Percentiles rank a stretch among this genome's conserved stretches.
These are phyloP conservation scores for Ganaspis brasiliensis DNA, from an alignment of 2,888 invertebrate species.

Conservation along the genomic window DNA sequence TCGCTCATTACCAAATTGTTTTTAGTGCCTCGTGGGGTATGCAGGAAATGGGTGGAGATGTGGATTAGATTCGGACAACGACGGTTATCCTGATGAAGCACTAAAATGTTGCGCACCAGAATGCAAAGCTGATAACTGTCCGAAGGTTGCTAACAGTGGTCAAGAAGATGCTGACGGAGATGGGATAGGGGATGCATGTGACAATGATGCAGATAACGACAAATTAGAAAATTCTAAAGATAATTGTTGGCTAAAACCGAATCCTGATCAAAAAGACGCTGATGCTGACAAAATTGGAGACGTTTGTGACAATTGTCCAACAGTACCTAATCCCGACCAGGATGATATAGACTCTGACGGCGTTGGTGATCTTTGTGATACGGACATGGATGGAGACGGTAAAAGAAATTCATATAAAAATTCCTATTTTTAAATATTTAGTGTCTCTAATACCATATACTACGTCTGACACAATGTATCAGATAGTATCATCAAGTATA, in stretches of 20 bases:
- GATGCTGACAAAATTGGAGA: constrained; percentile 89
- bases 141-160: constrained; percentile 93
- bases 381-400: constrained; percentile 95
- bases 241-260: constrained; percentile 91
- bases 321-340: constrained; percentile 89
- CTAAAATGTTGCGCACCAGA: constrained; percentile 87
- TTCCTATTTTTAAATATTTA: too few relatives aligned
- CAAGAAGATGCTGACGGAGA: constrained; percentile 96
- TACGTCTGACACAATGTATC: too few relatives aligned
- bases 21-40: constrained; percentile 91
- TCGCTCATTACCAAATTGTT: too few relatives aligned
- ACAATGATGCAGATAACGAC: constrained; percentile 96
- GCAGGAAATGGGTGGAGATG: constrained; percentile 94
- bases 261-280: constrained; percentile 91
- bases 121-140: constrained; percentile 92
- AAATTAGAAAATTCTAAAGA: constrained; percentile 83
- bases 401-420: too few relatives aligned
- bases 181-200: constrained; percentile 93
- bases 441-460: too few relatives aligned
- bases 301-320: constrained; percentile 95
- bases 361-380: constrained; percentile 85
- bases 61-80: constrained; percentile 93
- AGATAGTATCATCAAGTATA: too few relatives aligned
- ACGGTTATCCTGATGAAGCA: constrained; percentile 93
- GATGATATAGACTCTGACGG: constrained; percentile 90